Evolutionary conservation across 2,797 vertebrate genomes (phyloP), one percentile per base, ranked within the genome.

Genomic region (Danio choprae): DNA sequence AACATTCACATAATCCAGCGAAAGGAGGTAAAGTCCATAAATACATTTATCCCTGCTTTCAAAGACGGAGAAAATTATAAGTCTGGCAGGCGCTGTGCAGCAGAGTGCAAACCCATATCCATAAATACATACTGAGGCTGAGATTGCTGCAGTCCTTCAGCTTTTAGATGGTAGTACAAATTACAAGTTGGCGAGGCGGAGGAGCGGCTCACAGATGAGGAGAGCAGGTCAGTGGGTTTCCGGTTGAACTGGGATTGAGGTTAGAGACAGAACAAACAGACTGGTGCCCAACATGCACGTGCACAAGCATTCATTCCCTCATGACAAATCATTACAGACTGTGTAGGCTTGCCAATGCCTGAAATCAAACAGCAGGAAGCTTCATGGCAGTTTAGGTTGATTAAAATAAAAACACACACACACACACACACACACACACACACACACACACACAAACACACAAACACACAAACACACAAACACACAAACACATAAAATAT

Each of bases 121-220:
- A 40, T 44, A 83, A 82, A 80, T 82, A 81, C 68, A 84, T 20
- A 18, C 53, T 48, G 64, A 80, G 65, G 40, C 73, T 48, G 44
- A 13, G 44, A 62, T 38, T n/a, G 58, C 77, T 65, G 18, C 29
- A 72, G 72, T 78, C 22, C 13, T 69, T 59, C 76, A 80, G 80
- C 59, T 40, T 83, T 85, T 87, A 68, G 74, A 81, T 60, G 60
- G 64, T n/a, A 60, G 59, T 13, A 74, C 77, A 84, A 87, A 87
- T 87, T 83, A 87, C 76, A 83, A 82, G 76, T 50, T 71, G 64
- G 72, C 16, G 51, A 63, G 53, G 81, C 62, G 71, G 43, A 53
- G 63, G 38, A 53, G 68, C 15, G n/a, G 36, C 22, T 15, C 51
- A 38, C 40, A 63, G 29, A 70, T 22, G 73, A 69, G 65, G 75